Evolutionary conservation across 2,797 vertebrate species (phyloP).

Genomic region (Pogoniulus pusillus): DNA sequence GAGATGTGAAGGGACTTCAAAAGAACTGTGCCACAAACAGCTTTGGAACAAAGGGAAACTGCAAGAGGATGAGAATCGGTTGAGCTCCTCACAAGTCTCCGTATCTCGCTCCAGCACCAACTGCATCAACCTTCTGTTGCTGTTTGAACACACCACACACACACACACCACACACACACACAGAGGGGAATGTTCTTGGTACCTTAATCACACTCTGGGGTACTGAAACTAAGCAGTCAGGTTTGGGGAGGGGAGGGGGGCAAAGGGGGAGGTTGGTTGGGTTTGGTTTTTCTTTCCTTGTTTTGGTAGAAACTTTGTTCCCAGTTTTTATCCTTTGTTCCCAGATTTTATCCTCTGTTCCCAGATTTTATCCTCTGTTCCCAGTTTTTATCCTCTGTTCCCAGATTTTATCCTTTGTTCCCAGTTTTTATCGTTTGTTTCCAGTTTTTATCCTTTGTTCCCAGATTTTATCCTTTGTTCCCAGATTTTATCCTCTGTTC

Average conservation of each 20-base stretch:
- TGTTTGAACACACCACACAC: background rate
- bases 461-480: too few relatives aligned
- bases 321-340: too few relatives aligned
- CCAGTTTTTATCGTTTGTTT: too few relatives aligned
- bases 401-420: too few relatives aligned
- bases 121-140: background rate
- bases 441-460: too few relatives aligned
- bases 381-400: too few relatives aligned
- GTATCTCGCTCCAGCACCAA: background rate
- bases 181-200: slow-evolving; percentile 22
- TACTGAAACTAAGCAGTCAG: slow-evolving; percentile 26
- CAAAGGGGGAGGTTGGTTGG: background rate
- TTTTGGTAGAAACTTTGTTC: slow-evolving; percentile 40
- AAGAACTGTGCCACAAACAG: slow-evolving; percentile 26
- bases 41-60: background rate
- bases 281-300: background rate
- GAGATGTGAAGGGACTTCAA: background rate
- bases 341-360: too few relatives aligned
- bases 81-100: background rate
- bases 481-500: too few relatives aligned
- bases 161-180: background rate
- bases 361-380: too few relatives aligned
- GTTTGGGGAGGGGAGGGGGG: background rate
- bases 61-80: background rate
- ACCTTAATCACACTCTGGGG: slow-evolving; percentile 60